A percentile compares a stretch with the other conserved stretches of the same genome.
phyloP scores from a whole-genome alignment of 2,888 invertebrate species.

The Piscicola geometra region DNA sequence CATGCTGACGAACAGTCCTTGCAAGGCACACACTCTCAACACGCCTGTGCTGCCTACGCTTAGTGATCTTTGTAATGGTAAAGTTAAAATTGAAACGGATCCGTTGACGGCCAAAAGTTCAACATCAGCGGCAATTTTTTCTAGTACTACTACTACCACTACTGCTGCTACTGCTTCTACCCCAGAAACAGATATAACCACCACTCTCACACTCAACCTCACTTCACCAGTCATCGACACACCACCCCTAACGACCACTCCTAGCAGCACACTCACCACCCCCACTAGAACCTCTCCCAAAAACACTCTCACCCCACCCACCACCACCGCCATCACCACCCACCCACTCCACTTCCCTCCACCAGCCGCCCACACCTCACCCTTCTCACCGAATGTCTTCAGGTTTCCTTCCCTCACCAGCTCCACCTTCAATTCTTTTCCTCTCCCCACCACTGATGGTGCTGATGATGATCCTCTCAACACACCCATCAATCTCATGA shows the following conservation, averaged over 20 bases:
- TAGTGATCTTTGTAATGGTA: too few relatives aligned
- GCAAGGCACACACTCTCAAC: constrained; percentile 26
- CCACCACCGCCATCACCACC: constrained; percentile 3
- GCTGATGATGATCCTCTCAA: background rate
- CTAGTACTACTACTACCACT: background rate
- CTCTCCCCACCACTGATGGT: background rate
- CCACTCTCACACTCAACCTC: background rate
- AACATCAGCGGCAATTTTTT: background rate
- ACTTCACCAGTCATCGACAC: background rate
- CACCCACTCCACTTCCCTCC: constrained; percentile 2
- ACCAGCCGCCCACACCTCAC: background rate
- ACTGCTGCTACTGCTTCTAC: background rate
- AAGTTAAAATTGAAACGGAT: too few relatives aligned
- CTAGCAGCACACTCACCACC: background rate
- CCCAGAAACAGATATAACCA: background rate
- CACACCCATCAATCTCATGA: constrained; percentile 10
- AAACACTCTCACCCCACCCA: background rate
- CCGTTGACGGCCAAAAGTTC: too few relatives aligned
- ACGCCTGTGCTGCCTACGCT: background rate
- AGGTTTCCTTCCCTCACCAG: background rate
- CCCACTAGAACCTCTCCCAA: background rate
- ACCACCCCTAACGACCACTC: background rate
- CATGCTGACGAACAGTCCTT: constrained; percentile 50
- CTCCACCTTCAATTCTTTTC: background rate
- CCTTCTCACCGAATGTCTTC: background rate